Base-by-base conservation (phyloP, 2,888 invertebrate species). In the Agrotis clavis region DNA sequence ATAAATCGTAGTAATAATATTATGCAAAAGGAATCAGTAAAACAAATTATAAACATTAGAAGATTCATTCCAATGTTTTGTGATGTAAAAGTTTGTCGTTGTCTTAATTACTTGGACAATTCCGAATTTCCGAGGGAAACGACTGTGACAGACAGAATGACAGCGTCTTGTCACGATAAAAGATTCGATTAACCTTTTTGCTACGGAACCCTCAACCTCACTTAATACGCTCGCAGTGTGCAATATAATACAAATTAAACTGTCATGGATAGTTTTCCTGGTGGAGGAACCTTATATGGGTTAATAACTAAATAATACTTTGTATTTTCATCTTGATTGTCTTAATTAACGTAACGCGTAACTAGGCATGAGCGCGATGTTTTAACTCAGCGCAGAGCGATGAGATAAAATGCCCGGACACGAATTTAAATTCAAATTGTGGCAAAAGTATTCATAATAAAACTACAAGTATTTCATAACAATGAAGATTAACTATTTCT, bases 161-260 rank as follows among this genome's bases (percentile, higher is more conserved):
- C 11, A 67, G 41, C 5, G 11, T 30, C 18, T 16, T 45, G 2
- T 61, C n/a, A 19, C 21, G 18, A 18, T 51, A 68, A n/a, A 63
- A 35, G 25, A 45, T 50, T 16, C 45, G 16, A 53, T 41, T 25
- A 53, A 53, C 2, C 7, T 45, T 61, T 75, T 76, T 57, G 19
- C 25, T 35, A 35, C 13, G 6, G 14, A 50, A 70, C 13, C 35
- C 9, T n/a, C 9, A 48, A 57, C 14, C 14, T 2, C 13, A 25
- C n/a, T 18, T 54, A 35, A 2, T 35, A 51, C 19, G 25, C 13
- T 16, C 25, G 9, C n/a, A 5, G 18, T 45, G 18, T 18, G 21
- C n/a, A 61, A 60, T 56, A 45, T 45, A 47, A 67, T 25, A 18
- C 25, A 51, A 69, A 62, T 69, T 57, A 19, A 50, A 61, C 30